A percentile compares a stretch with the other conserved stretches of the same genome.
Evolutionary conservation across 2,797 vertebrate genomes (phyloP).

Genomic region (Anguilla marmorata): DNA sequence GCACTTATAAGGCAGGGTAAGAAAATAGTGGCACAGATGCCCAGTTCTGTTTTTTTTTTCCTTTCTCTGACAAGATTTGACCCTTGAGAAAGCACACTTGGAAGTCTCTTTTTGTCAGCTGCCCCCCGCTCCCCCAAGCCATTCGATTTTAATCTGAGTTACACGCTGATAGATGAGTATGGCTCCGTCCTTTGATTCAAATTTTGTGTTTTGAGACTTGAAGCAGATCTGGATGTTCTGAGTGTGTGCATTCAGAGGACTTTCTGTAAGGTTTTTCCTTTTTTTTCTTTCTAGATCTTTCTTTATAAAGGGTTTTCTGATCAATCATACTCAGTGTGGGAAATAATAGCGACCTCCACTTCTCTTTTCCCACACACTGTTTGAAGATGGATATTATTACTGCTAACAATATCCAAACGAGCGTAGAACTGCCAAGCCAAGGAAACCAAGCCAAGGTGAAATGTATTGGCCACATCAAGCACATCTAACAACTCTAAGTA

Average conservation of each 20-base stretch:
- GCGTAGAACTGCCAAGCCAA: constrained; percentile 46
- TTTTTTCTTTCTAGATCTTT: constrained; percentile 8
- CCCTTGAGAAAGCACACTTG: constrained; percentile 20
- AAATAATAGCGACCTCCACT: constrained; percentile 40
- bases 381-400: constrained; percentile 45
- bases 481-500: constrained; percentile 50
- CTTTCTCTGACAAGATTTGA: constrained; percentile 29
- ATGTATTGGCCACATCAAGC: constrained; percentile 41
- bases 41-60: neutral
- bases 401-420: constrained; percentile 50
- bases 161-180: constrained; percentile 18
- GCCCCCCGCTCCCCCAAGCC: constrained; percentile 21
- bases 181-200: constrained; percentile 14
- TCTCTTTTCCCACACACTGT: constrained; percentile 21
- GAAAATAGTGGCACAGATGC: neutral
- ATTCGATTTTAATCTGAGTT: constrained; percentile 33
- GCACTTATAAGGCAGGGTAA: constrained; percentile 9
- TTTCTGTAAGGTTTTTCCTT: neutral
- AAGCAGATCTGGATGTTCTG: neutral
- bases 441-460: constrained; percentile 53
- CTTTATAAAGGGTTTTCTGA: constrained; percentile 26
- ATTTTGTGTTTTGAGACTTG: constrained; percentile 6
- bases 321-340: constrained; percentile 41
- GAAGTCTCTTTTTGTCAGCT: constrained; percentile 21
- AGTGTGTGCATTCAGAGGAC: neutral